Conservation (phyloP, 2,797 vertebrate genomes). For the Cyprinella venusta region DNA sequence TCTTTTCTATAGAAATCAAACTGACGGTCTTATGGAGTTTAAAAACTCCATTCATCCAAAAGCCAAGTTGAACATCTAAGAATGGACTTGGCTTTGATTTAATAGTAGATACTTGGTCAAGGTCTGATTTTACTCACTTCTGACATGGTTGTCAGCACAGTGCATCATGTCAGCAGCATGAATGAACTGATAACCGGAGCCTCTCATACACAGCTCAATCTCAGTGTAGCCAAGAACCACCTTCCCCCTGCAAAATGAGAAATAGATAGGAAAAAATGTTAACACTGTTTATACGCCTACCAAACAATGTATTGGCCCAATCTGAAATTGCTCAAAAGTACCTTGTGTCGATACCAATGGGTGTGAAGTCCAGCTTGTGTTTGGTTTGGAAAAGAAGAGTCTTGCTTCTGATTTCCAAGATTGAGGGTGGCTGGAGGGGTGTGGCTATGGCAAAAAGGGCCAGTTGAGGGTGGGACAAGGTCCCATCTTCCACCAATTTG, state of each 20-base stretch:
- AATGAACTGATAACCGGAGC: conserved; percentile 80
- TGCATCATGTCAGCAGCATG: conserved; percentile 84
- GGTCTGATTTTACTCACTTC: conserved; percentile 70
- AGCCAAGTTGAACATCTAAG: background rate
- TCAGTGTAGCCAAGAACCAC: conserved; percentile 79
- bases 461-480: conserved; percentile 71
- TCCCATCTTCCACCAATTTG: conserved; percentile 64
- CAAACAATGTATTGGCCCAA: background rate
- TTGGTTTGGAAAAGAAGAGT: conserved; percentile 84
- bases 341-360: conserved; percentile 78
- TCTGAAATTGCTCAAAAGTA: conserved; percentile 52
- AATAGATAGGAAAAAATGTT: background rate
- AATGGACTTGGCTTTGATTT: background rate
- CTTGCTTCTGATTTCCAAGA: conserved; percentile 82
- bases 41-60: background rate
- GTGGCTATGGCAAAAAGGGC: conserved; percentile 81
- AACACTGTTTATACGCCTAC: background rate
- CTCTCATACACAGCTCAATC: conserved; percentile 72
- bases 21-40: background rate
- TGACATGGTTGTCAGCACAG: conserved; percentile 80
- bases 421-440: conserved; percentile 78
- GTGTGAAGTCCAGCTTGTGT: conserved; percentile 87
- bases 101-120: background rate
- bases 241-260: conserved; percentile 70
- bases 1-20: conserved; percentile 7